Base-by-base conservation (phyloP, 2,113 vertebrate genomes). In the Ailuropoda melanoleuca region DNA sequence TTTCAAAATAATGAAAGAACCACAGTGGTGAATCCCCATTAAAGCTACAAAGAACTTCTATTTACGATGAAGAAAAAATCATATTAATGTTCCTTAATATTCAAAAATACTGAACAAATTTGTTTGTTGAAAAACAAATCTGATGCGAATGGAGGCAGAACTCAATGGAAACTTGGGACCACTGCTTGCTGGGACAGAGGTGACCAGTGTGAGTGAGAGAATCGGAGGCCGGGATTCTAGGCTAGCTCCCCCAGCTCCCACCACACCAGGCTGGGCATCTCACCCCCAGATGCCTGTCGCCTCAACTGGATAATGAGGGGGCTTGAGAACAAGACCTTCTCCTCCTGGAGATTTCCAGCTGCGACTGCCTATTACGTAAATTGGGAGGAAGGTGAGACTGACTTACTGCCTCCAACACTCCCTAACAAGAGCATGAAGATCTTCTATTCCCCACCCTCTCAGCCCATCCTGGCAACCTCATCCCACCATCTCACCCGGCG, bases 401-500 rank as follows among this genome's bases (percentile, higher is more conserved):
- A 17, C 14, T 17, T 68, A 26, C 26, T 29, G 39, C 56, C 53
- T 78, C 64, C 64, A 92, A 94, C 2, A 14, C 62, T 75, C 64
- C 83, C 66, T 15, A 48, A 24, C 72, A 39, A 6, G 7, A 77
- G 6, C 23, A n/a, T 4, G 23, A 53, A 86, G 55, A 88, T 3
- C 4, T 17, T 26, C 18, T 31, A 4, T 2, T 58, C 77, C 62
- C 83, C 29, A 82, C 18, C 34, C 60, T 86, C 26, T 86, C 26
- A 8, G n/a, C 62, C 39, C 37, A 34, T 31, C 56, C 82, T 90
- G 11, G 2, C 39, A n/a, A 56, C 92, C 46, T 75, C n/a, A 77
- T 19, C 29, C 87, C 90, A 80, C 37, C 74, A 39, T 50, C 93
- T 97, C 70, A 98, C 93, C 66, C 13, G 50, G 56, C 1, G 4